Base-by-base conservation (phyloP, 2,113 vertebrate species). In the Cyanistes caeruleus region DNA sequence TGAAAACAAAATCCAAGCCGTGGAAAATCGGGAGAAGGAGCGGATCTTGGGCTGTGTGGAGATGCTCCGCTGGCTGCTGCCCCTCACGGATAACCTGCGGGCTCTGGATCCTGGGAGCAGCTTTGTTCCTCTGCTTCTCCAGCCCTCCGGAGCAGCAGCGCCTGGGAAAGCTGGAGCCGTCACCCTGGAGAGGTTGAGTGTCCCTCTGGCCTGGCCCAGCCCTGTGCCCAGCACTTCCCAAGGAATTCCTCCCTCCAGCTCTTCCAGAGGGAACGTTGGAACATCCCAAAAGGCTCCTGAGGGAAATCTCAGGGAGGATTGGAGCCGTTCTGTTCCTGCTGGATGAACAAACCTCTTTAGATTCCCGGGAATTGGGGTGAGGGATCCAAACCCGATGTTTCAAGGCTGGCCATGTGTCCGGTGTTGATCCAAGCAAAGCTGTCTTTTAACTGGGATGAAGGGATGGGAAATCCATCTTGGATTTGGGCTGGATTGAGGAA, bases 81-180 rank as follows among this genome's bases (percentile, higher is more conserved):
- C 68, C 77, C 81, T 96, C 77, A 4, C 7, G 59, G 94, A 78
- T 77, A 70, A 81, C 86, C 81, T 16, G 23, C 3, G 22, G 75
- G 6, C 46, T 65, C 35, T 53, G 64, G 27, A 48, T 91, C 82
- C 6, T 1, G 1, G 73, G 64, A 24, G 51, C 2, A 68, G 90
- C 86, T 80, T 49, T 48, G 53, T 76, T 22, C 80, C 12, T 9
- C 53, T 46, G 83, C 5, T 64, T 84, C 56, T 87, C 81, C 51
- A 1, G 44, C 81, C 63, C 58, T 80, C 46, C 8, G 51, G 67
- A 83, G 62, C 72, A 44, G 76, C 43, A 3, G 67, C 46, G 46
- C 3, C 92, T 93, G 94, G 28, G 64, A 91, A 74, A 49, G 73
- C 73, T 30, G 3, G 37, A 89, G 84, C 90, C 89, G 84, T 84